Evolutionary conservation across 2,888 invertebrate genomes (phyloP).

Genomic region (Nyleta sp.): DNA sequence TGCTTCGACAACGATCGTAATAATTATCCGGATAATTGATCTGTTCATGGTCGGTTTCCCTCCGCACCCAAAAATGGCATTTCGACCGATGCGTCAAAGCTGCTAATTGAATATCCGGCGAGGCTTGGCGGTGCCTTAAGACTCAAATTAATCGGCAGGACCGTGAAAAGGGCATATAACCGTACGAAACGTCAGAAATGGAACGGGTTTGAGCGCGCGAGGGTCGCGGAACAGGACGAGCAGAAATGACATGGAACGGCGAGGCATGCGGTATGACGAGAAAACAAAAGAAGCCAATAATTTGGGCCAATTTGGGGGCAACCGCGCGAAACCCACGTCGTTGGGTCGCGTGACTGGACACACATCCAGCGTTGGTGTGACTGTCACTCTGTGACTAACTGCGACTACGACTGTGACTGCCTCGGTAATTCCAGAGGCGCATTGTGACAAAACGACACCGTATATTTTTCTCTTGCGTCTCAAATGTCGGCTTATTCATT

Average conservation of each 20-base stretch:
- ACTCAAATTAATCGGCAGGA: slow-evolving; percentile 39
- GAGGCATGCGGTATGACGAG: slow-evolving; percentile 79
- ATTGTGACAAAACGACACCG: slow-evolving; percentile 71
- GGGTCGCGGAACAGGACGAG: slow-evolving; percentile 70
- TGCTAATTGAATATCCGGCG: slow-evolving; percentile 33
- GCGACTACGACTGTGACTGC: slow-evolving; percentile 67
- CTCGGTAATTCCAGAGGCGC: slow-evolving; percentile 65
- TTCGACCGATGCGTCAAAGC: slow-evolving; percentile 11
- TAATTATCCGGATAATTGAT: neutral
- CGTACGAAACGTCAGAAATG: slow-evolving; percentile 33
- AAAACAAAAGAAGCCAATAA: slow-evolving; percentile 82
- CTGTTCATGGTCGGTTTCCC: neutral
- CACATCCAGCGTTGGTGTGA: slow-evolving; percentile 67
- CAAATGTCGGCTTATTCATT: slow-evolving; percentile 69
- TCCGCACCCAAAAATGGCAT: neutral
- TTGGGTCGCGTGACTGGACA: slow-evolving; percentile 68
- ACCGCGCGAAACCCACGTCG: slow-evolving; percentile 78
- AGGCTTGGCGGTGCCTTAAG: neutral
- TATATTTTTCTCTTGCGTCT: slow-evolving; percentile 67
- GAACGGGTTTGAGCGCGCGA: slow-evolving; percentile 64
- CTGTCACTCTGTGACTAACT: slow-evolving; percentile 72
- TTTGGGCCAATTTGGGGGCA: slow-evolving; percentile 81
- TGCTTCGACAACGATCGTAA: neutral
- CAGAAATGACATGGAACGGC: slow-evolving; percentile 78
- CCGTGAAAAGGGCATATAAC: slow-evolving; percentile 42